These are phyloP conservation scores for Teleopsis dalmanni DNA, from an alignment of 1,140 invertebrate genomes.

Conservation along the genomic window DNA sequence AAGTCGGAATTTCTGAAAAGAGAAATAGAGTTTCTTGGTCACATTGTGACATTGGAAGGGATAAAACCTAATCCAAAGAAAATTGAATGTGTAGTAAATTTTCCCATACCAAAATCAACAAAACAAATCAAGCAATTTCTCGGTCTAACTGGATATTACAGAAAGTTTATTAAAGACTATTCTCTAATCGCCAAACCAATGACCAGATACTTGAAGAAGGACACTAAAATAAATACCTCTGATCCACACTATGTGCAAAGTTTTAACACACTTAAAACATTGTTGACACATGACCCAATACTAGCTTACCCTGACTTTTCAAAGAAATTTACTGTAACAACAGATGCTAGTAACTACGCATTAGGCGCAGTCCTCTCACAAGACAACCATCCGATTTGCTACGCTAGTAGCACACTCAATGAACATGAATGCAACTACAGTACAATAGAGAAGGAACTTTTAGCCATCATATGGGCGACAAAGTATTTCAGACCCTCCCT, in stretches of 20 bases:
- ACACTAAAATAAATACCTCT: constrained; percentile 1
- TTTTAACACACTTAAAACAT: too few species aligned
- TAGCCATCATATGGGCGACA: constrained; percentile 38
- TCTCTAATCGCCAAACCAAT: constrained; percentile 7
- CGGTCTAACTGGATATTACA: constrained; percentile 12
- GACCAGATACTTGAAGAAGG: constrained; percentile 7
- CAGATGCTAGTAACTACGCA: constrained; percentile 17
- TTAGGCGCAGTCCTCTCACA: constrained; percentile 19
- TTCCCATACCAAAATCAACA: constrained; percentile 19
- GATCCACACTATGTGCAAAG: too few species aligned
- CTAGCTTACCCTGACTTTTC: constrained; percentile 18
- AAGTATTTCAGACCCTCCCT: constrained; percentile 41
- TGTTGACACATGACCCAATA: constrained; percentile 8
- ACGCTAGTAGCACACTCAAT: constrained; percentile 18
- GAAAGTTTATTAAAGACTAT: constrained; percentile 14
- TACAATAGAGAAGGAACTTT: constrained; percentile 20
- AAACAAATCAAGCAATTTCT: constrained; percentile 36
- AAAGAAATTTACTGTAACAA: constrained; percentile 17
- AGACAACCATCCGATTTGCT: constrained; percentile 12
- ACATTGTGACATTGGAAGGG: constrained; percentile 24
- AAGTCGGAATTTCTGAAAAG: constrained; percentile 32
- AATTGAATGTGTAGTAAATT: constrained; percentile 21
- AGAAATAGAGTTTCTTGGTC: constrained; percentile 29
- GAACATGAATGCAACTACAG: constrained; percentile 17
- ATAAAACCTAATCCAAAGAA: constrained; percentile 20